Conservation (phyloP, 1,140 invertebrate genomes). For the Drosophila bifasciata region DNA sequence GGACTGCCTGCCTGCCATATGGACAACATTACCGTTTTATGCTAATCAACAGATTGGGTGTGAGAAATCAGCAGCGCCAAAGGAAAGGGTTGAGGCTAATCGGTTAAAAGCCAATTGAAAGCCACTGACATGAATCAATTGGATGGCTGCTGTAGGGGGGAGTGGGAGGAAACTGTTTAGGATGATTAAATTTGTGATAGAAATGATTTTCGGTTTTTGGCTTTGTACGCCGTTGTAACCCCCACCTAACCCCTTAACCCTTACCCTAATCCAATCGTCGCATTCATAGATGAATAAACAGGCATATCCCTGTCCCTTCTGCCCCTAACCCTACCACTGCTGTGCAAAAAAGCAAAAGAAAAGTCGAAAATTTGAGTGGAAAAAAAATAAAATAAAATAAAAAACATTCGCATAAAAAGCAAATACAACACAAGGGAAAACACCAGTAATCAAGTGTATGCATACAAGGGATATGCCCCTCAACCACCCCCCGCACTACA, state of each 20-base stretch:
- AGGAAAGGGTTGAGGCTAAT: conserved; percentile 49
- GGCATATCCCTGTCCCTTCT: background rate
- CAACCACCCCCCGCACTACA: background rate
- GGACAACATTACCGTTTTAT: conserved; percentile 70
- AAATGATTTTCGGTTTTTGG: conserved; percentile 59
- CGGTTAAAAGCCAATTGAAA: conserved; percentile 79
- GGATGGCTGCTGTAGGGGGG: conserved; percentile 16
- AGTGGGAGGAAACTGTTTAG: conserved; percentile 59
- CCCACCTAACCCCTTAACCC: background rate
- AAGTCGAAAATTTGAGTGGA: conserved; percentile 23
- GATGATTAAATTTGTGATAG: conserved; percentile 80
- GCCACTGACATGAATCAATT: conserved; percentile 79
- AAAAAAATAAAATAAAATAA: conserved; percentile 52
- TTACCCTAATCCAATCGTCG: background rate
- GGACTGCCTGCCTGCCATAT: conserved; percentile 35
- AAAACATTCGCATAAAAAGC: conserved; percentile 70
- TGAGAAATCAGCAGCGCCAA: conserved; percentile 57
- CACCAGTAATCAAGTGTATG: conserved; percentile 79
- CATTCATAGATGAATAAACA: conserved; percentile 47
- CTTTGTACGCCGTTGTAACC: conserved; percentile 22
- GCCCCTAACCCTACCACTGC: no score
- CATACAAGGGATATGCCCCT: conserved; percentile 58
- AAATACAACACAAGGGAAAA: conserved; percentile 61
- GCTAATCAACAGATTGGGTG: conserved; percentile 60
- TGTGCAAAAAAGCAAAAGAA: conserved; percentile 26